Percentiles rank a stretch among this genome's conserved stretches.
Conservation (phyloP, 1,140 invertebrate genomes). For the Drosophila melanica region DNA sequence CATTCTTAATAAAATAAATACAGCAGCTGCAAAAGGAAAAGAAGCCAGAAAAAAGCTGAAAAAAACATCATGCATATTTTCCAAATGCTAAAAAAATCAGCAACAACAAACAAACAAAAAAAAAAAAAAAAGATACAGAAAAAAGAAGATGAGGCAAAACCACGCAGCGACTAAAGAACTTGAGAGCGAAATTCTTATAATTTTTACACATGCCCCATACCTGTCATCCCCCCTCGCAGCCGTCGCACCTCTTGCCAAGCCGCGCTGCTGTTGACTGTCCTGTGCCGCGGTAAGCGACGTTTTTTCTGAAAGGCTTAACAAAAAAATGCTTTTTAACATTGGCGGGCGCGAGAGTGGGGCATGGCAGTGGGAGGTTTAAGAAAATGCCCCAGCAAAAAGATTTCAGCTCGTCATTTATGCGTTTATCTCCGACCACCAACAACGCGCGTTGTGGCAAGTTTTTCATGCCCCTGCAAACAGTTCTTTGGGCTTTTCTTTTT, state of each 20-base stretch:
- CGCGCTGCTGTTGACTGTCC: conserved; percentile 3
- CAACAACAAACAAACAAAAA: conserved; percentile 11
- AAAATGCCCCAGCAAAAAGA: conserved; percentile 64
- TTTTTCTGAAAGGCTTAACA: conserved; percentile 73
- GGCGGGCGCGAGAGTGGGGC: conserved; percentile 3
- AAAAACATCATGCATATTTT: conserved; percentile 48
- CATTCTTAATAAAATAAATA: conserved; percentile 80
- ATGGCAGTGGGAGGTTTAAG: conserved; percentile 26
- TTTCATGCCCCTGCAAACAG: conserved; percentile 37
- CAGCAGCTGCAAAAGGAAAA: conserved; percentile 42
- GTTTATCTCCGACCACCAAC: conserved; percentile 76
- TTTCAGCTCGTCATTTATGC: conserved; percentile 81
- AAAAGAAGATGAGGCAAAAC: conserved; percentile 36
- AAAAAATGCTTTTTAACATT: conserved; percentile 77
- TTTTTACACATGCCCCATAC: conserved; percentile 61
- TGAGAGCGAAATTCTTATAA: conserved; percentile 81
- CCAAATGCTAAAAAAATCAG: conserved; percentile 34
- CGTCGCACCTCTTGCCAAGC: neutral
- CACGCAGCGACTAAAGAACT: conserved; percentile 60
- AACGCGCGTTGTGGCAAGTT: conserved; percentile 66
- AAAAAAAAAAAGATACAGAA: conserved; percentile 5
- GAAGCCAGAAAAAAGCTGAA: conserved; percentile 20
- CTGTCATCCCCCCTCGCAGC: neutral
- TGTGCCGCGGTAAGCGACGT: conserved; percentile 44
- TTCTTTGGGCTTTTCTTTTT: neutral